Evolutionary conservation across 2,797 vertebrate species (phyloP).

Genomic region (Squalus acanthias): DNA sequence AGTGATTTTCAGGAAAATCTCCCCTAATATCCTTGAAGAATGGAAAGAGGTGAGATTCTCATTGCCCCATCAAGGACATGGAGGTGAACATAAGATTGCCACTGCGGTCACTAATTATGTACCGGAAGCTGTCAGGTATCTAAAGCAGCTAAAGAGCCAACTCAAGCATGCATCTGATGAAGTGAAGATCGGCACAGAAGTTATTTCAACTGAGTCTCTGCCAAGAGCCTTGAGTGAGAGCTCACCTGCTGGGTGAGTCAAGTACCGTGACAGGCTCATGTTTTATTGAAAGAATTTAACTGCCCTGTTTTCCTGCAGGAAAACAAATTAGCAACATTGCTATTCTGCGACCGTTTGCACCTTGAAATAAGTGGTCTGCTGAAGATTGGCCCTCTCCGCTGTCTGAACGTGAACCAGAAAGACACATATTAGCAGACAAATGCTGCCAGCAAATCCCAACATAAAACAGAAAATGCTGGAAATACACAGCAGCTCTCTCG

Average conservation of each 20-base stretch:
- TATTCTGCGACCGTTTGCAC: not conserved
- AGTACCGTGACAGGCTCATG: not conserved
- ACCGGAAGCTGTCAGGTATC: not conserved
- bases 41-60: not conserved
- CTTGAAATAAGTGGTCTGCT: not conserved
- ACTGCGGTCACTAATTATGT: not conserved
- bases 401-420: not conserved
- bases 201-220: not conserved
- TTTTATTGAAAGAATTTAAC: not conserved
- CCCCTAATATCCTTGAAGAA: not conserved
- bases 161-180: not conserved
- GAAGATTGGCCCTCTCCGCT: not conserved
- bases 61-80: not conserved
- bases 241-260: conserved; percentile 25
- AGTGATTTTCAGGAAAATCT: not conserved
- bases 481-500: not conserved
- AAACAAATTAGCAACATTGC: conserved; percentile 26
- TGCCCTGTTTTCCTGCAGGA: not conserved
- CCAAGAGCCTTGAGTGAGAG: not conserved
- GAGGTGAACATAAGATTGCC: not conserved
- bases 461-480: not conserved
- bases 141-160: not conserved
- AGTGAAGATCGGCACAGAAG: not conserved
- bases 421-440: not conserved
- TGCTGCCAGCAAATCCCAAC: not conserved